Percentiles rank a stretch among this genome's conserved stretches.
Evolutionary conservation across 2,113 vertebrate species (phyloP).

Genomic region (Daubentonia madagascariensis): DNA sequence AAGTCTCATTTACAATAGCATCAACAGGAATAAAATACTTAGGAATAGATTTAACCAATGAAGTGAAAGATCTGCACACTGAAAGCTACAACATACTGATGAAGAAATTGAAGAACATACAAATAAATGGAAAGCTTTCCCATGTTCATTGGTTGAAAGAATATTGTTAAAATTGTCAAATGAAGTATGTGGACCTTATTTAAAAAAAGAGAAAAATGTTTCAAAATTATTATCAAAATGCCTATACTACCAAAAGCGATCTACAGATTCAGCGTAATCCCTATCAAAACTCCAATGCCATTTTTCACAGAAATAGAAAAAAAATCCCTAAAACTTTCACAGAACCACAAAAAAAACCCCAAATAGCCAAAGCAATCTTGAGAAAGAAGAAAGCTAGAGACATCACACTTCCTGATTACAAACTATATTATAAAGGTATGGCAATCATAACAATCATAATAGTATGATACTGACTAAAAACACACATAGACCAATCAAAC

Average conservation of each 20-base stretch:
- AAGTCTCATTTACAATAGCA: background rate
- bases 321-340: background rate
- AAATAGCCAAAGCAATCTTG: background rate
- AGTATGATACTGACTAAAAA: background rate
- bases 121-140: background rate
- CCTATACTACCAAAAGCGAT: background rate
- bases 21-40: background rate
- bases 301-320: background rate
- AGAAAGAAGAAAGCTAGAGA: background rate
- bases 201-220: background rate
- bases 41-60: background rate
- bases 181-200: too few relatives aligned
- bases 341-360: background rate
- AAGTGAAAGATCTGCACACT: background rate
- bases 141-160: background rate
- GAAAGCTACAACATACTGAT: background rate
- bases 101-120: background rate
- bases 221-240: background rate
- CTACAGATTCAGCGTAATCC: background rate
- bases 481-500: background rate
- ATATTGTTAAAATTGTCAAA: background rate
- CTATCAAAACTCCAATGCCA: background rate
- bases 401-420: background rate
- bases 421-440: background rate
- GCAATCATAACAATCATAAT: background rate